Base-by-base conservation (phyloP, 2,888 invertebrate species). In the Dione vanillae region DNA sequence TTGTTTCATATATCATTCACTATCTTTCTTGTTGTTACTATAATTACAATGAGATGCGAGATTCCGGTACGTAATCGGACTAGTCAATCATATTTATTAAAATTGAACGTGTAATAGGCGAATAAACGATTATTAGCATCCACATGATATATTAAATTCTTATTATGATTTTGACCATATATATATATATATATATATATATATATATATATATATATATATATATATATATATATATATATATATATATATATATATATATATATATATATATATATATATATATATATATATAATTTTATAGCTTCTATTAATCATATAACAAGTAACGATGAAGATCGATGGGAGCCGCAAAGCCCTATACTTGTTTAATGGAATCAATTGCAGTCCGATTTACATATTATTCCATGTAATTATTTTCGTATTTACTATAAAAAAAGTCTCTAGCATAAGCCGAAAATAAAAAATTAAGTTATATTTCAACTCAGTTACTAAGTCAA, bases 41-140 rank as follows among this genome's bases (percentile, higher is more conserved):
- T 73, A 69, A 73, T 73, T 73, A 73, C 69, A 56, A 66, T 64
- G 66, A 69, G 61, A 72, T 69, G 66, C 49, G 49, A 62, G 68
- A 67, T 69, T 64, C 47, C 45, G 40, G 51, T 59, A 66, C 62
- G 40, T 69, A 69, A 71, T 73, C 69, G 45, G 61, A 61, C 58
- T 59, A 19, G 64, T 58, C 58, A 20, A 71, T 73, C 62, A 56
- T 58, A 64, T 67, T 54, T 62, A 66, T 56, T 65, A 47, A 35
- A 40, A 52, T 65, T 61, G 11, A 59, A 20, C 27, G 64, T 51
- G 12, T 62, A 59, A 16, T 16, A 19, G 20, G 49, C 35, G 35
- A 10, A 40, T 27, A 40, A n/a, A 19, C 1, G n/a, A 35, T 54
- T 67, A 9, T 2, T 40, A 14, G n/a, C n/a, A 3, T 52, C 35